Evolutionary conservation across 2,113 vertebrate species (phyloP).

Genomic region (Alexandromys fortis): DNA sequence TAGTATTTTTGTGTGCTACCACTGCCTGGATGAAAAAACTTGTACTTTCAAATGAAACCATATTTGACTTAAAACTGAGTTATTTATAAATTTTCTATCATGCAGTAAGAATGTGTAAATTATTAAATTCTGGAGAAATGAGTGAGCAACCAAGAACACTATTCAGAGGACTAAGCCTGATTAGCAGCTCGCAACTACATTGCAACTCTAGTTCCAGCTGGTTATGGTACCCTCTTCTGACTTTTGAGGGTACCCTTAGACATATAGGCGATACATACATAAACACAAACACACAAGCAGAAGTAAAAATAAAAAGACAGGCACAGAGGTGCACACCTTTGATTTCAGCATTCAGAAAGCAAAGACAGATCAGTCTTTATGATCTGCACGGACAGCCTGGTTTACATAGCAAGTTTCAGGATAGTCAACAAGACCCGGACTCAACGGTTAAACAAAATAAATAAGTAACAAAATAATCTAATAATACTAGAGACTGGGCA

Average conservation of each 20-base stretch:
- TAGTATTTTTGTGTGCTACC: no score
- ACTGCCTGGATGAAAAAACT: not conserved
- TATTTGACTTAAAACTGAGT: not conserved
- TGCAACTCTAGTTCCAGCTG: not conserved
- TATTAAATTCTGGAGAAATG: not conserved
- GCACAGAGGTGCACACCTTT: not conserved
- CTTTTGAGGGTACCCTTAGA: not conserved
- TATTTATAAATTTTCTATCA: conserved; percentile 37
- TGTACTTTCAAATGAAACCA: conserved; percentile 31
- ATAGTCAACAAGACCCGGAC: not conserved
- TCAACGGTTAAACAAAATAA: not conserved
- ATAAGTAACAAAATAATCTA: not conserved
- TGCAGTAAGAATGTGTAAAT: conserved; percentile 25
- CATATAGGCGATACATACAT: not conserved
- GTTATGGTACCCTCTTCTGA: not conserved
- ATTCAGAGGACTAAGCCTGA: not conserved
- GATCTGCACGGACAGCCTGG: not conserved
- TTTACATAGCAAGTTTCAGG: not conserved
- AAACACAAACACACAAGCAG: not conserved
- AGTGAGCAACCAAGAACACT: not conserved
- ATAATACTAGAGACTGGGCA: not conserved
- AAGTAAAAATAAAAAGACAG: not conserved
- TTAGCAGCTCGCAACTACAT: not conserved
- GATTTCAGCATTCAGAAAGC: not conserved
- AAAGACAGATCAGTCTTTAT: not conserved